Evolutionary conservation across 2,888 invertebrate genomes (phyloP).

Genomic region (Cephus runcator): DNA sequence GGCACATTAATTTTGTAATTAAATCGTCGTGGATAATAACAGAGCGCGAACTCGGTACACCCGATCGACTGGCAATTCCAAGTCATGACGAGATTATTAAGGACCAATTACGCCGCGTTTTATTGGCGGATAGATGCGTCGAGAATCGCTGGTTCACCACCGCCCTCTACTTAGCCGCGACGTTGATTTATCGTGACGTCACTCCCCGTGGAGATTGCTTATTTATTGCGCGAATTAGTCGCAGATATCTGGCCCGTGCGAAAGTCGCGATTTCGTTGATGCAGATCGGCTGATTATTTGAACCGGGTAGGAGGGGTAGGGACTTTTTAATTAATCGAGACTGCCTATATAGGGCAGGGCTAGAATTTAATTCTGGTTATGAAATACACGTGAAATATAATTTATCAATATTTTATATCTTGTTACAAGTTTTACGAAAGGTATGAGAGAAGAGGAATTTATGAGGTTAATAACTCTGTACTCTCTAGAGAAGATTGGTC

Average conservation of each 20-base stretch:
- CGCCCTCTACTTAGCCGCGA: conserved; percentile 60
- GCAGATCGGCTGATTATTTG: not conserved
- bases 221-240: conserved; percentile 3
- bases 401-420: no score
- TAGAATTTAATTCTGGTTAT: not conserved
- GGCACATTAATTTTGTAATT: conserved; percentile 63
- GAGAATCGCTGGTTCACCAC: conserved; percentile 41
- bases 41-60: conserved; percentile 41
- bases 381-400: no score
- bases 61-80: conserved; percentile 54
- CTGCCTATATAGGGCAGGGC: not conserved
- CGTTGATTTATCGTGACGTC: conserved; percentile 53
- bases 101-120: conserved; percentile 58
- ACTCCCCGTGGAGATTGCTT: conserved; percentile 1
- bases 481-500: not conserved
- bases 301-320: not conserved
- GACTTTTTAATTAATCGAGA: not conserved
- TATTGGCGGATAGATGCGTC: conserved; percentile 53
- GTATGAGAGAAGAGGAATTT: no score
- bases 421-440: no score
- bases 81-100: conserved; percentile 65
- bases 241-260: not conserved
- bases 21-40: conserved; percentile 63
- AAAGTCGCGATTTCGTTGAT: not conserved
- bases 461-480: not conserved